Conservation (phyloP, 2,888 invertebrate species). For the Augochlorella aurata region DNA sequence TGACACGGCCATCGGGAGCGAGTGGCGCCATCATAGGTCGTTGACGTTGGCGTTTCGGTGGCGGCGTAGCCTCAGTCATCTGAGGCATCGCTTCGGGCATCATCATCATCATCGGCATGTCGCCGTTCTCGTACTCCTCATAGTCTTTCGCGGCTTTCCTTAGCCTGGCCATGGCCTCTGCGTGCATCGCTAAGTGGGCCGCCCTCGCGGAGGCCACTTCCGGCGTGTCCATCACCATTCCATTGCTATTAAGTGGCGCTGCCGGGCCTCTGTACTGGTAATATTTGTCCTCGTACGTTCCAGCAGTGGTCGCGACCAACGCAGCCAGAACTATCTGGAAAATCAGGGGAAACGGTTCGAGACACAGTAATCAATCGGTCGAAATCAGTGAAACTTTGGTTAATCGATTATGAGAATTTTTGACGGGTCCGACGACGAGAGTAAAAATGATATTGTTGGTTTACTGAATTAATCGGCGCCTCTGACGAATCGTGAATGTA, state of each 20-base stretch:
- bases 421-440: neutral
- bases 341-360: neutral
- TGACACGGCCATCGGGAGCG: conserved; percentile 65
- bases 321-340: conserved; percentile 55
- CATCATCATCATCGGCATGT: conserved; percentile 26
- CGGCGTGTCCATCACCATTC: conserved; percentile 74
- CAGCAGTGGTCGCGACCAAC: conserved; percentile 36
- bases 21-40: conserved; percentile 61
- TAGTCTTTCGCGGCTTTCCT: conserved; percentile 45
- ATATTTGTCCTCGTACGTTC: conserved; percentile 27
- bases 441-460: neutral
- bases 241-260: conserved; percentile 72
- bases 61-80: conserved; percentile 16
- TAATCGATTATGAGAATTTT: neutral
- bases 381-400: neutral
- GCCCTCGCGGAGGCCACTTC: conserved; percentile 74
- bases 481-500: neutral
- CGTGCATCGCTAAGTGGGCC: conserved; percentile 70
- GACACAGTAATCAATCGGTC: neutral
- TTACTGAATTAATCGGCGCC: no score
- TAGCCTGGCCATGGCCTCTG: conserved; percentile 63
- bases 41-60: conserved; percentile 28
- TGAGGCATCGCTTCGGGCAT: neutral
- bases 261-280: conserved; percentile 69
- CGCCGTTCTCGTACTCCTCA: conserved; percentile 38